These are phyloP conservation scores for Apocheima hispidaria DNA, from an alignment of 2,888 invertebrate species.

Conservation along the genomic window DNA sequence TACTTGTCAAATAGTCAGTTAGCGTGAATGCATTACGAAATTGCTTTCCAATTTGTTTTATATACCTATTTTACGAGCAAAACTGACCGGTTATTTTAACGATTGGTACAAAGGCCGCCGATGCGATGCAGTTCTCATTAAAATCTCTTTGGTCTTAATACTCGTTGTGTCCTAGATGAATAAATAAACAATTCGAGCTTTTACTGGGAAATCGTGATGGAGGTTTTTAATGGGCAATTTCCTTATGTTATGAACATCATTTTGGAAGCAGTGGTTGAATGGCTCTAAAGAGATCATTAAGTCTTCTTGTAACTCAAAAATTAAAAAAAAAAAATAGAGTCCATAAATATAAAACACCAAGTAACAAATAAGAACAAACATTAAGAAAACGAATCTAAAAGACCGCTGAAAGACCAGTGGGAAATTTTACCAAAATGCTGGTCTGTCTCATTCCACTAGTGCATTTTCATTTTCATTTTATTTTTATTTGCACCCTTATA, in stretches of 20 bases:
- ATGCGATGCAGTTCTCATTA: slow-evolving; percentile 52
- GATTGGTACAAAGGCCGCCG: slow-evolving; percentile 42
- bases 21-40: slow-evolving; percentile 26
- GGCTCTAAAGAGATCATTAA: neutral
- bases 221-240: neutral
- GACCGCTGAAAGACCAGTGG: too few relatives aligned
- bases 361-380: too few relatives aligned
- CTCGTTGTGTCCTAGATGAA: slow-evolving; percentile 13
- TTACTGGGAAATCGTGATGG: slow-evolving; percentile 16
- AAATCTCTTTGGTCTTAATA: slow-evolving; percentile 40
- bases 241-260: neutral
- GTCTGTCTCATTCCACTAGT: too few relatives aligned
- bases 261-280: neutral
- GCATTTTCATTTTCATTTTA: too few relatives aligned
- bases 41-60: slow-evolving; percentile 46
- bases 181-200: slow-evolving; percentile 13
- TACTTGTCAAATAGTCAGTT: slow-evolving; percentile 15
- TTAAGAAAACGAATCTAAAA: too few relatives aligned
- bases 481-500: too few relatives aligned
- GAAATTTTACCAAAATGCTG: too few relatives aligned
- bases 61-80: slow-evolving; percentile 58
- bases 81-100: slow-evolving; percentile 59
- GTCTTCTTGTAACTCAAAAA: too few relatives aligned
- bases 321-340: too few relatives aligned
- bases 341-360: too few relatives aligned